phyloP scores from a whole-genome alignment of 2,888 invertebrate genomes.

The Tachystola acroxantha region DNA sequence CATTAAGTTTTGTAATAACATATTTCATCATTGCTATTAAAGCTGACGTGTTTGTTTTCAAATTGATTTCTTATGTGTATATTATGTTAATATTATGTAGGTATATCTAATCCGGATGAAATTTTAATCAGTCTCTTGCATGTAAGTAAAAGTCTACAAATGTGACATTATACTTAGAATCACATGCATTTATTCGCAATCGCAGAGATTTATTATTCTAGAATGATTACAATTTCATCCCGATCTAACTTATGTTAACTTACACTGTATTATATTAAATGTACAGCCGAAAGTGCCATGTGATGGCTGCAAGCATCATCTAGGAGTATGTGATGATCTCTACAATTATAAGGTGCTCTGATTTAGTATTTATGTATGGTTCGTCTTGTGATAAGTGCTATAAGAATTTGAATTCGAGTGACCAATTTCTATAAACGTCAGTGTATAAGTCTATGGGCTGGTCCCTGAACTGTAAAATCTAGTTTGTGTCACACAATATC shows the following conservation, averaged over 20 bases:
- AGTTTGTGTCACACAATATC: slow-evolving; percentile 7
- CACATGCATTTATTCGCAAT: no score
- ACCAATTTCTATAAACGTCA: slow-evolving; percentile 64
- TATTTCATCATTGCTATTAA: slow-evolving; percentile 23
- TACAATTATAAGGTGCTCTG: slow-evolving; percentile 79
- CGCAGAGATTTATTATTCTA: no score
- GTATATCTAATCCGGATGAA: slow-evolving; percentile 23
- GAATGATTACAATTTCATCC: no score
- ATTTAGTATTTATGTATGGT: slow-evolving; percentile 68
- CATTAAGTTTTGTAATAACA: not conserved
- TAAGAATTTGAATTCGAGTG: slow-evolving; percentile 61
- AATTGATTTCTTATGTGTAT: slow-evolving; percentile 16
- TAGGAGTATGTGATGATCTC: slow-evolving; percentile 70
- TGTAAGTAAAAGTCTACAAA: no score
- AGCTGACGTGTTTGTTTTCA: slow-evolving; percentile 55
- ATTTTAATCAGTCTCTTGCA: no score
- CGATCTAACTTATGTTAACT: slow-evolving; percentile 59
- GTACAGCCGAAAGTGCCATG: slow-evolving; percentile 66
- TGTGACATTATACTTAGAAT: no score
- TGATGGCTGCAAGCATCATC: slow-evolving; percentile 62
- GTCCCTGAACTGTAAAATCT: slow-evolving; percentile 33
- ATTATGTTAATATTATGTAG: slow-evolving; percentile 48
- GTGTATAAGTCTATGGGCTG: slow-evolving; percentile 61
- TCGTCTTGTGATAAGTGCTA: slow-evolving; percentile 66
- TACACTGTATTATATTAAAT: slow-evolving; percentile 62